phyloP scores from a whole-genome alignment of 1,140 invertebrate species.

The Thaumetopoea pityocampa region DNA sequence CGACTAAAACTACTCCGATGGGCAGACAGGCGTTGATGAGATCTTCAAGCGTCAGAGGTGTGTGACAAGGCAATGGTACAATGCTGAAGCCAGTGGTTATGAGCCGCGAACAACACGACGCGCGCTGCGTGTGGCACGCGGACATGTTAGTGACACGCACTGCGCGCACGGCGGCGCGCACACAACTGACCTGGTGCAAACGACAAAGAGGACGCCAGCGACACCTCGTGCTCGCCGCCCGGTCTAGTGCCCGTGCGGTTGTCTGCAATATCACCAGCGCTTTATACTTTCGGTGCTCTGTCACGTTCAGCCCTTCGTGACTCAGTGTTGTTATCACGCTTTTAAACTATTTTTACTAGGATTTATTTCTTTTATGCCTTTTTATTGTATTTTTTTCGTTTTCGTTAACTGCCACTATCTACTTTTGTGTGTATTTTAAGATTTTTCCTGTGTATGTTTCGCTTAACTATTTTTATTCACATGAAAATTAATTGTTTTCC shows the following conservation, averaged over 20 bases:
- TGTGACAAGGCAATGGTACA: constrained; percentile 28
- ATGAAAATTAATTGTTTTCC: no score
- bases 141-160: constrained; percentile 72
- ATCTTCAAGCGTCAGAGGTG: constrained; percentile 16
- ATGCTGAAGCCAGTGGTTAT: constrained; percentile 33
- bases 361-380: no score
- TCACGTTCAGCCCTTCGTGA: no score
- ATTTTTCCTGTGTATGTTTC: no score
- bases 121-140: constrained; percentile 33
- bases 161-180: constrained; percentile 69
- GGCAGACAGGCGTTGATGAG: no score
- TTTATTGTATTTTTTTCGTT: no score
- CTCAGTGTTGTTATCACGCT: no score
- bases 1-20: no score
- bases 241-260: constrained; percentile 84
- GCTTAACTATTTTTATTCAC: no score
- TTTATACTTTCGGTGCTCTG: constrained; percentile 42
- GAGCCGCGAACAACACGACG: constrained; percentile 28
- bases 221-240: constrained; percentile 87
- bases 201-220: constrained; percentile 77
- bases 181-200: constrained; percentile 87
- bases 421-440: no score
- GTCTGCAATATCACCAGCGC: constrained; percentile 75
- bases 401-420: no score
- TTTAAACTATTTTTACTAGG: no score